Evolutionary conservation across 2,113 vertebrate species (phyloP), one percentile per base, ranked within the genome.

Genomic region (Psilopogon haemacephalus): DNA sequence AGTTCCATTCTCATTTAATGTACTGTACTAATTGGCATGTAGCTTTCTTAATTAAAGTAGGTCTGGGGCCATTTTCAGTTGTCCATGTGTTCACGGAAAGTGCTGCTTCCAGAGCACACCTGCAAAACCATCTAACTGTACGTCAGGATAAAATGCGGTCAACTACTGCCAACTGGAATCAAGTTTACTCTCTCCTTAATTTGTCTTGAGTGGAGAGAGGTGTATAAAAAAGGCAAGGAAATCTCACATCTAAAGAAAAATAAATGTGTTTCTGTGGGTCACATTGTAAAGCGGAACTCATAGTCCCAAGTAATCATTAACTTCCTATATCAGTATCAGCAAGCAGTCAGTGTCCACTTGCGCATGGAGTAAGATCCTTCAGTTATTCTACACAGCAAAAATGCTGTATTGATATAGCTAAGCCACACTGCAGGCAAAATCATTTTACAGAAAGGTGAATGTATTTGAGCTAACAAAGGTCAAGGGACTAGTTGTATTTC

Each of bases 1-100:
- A n/a, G 19, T 78, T 73, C 48, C 16, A 46, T 20, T 71, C 64
- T 55, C 50, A 42, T 89, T 86, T 89, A 91, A 86, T 27, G 38
- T 24, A 59, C 54, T 69, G 4, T 67, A 20, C 42, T 55, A 80
- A 82, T 69, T 90, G 20, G 12, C 55, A 65, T 46, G 35, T 58
- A 77, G 18, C 18, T 94, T 64, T 91, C 89, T 74, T 91, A 94
- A 91, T 93, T 90, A 74, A 79, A 86, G 28, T 42, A 37, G 58
- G 5, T 86, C 42, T 79, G 35, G 30, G 33, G 48, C 26, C 50
- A 65, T 73, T 82, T 87, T 55, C 67, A 19, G 37, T 27, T 17
- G 30, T 69, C 40, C 5, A 12, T 26, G 19, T 80, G 11, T 67
- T 44, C 35, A 13, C 56, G 63, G 35, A 56, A 74, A 91, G 8